phyloP scores from a whole-genome alignment of 1,140 invertebrate genomes.

The Pristionchus pacificus region DNA sequence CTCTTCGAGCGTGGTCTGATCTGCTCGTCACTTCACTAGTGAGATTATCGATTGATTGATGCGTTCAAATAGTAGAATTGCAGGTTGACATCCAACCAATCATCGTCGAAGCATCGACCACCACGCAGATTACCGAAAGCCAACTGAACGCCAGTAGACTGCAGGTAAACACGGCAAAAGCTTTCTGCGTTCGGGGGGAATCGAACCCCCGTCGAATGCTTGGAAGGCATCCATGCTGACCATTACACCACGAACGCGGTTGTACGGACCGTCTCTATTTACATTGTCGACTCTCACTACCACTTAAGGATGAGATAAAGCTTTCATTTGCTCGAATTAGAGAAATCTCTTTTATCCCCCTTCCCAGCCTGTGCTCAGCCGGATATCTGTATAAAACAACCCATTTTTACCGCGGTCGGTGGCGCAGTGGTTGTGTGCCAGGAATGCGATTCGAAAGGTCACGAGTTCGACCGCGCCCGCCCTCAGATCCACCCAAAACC shows the following conservation, averaged over 20 bases:
- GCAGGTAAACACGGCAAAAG: slow-evolving; percentile 7
- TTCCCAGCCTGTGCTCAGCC: too few species aligned
- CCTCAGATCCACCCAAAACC: too few species aligned
- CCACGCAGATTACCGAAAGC: slow-evolving; percentile 40
- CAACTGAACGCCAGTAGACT: slow-evolving; percentile 43
- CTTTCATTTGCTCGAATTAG: too few species aligned
- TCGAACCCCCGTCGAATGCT: slow-evolving; percentile 13
- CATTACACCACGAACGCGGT: slow-evolving; percentile 16
- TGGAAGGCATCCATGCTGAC: slow-evolving; percentile 28
- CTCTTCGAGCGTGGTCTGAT: slow-evolving; percentile 36
- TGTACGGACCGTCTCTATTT: neutral
- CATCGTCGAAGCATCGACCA: slow-evolving; percentile 39
- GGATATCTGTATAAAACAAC: too few species aligned
- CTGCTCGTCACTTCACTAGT: slow-evolving; percentile 38
- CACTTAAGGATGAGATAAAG: slow-evolving; percentile 15
- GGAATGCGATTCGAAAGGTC: too few species aligned
- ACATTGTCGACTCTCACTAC: neutral
- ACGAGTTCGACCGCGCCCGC: too few species aligned
- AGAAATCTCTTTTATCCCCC: too few species aligned
- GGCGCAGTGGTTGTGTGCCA: too few species aligned
- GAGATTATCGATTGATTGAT: slow-evolving; percentile 4
- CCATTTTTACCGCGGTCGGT: too few species aligned
- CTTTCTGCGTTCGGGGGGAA: slow-evolving; percentile 4
- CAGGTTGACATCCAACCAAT: slow-evolving; percentile 37
- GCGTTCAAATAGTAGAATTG: slow-evolving; percentile 1